These are phyloP conservation scores for Palloptera scutellata DNA, from an alignment of 2,888 invertebrate genomes.

Conservation along the genomic window DNA sequence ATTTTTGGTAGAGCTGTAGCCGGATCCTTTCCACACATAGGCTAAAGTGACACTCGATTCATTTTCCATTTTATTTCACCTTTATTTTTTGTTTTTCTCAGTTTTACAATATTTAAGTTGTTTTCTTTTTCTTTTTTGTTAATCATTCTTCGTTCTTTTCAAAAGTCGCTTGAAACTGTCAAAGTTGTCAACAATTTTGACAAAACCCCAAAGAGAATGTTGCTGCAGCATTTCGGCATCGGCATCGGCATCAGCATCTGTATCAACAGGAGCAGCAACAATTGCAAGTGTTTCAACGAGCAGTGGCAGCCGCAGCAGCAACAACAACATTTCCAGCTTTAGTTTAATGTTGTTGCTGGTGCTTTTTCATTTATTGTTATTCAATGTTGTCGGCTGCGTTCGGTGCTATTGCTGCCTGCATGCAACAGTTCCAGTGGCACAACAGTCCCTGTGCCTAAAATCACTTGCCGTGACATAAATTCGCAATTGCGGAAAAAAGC, in stretches of 20 bases:
- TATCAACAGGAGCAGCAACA: slow-evolving; percentile 12
- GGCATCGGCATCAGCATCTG: background rate
- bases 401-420: background rate
- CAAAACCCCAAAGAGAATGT: slow-evolving; percentile 35
- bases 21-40: too few species aligned
- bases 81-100: too few species aligned
- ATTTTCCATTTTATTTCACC: slow-evolving; percentile 17
- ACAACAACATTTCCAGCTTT: background rate
- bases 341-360: background rate
- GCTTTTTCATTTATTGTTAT: background rate
- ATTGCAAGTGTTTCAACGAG: slow-evolving; percentile 26
- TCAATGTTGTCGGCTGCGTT: background rate
- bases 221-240: slow-evolving; percentile 18
- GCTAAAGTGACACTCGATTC: background rate
- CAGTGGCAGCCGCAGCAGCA: background rate
- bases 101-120: too few species aligned
- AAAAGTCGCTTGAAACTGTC: slow-evolving; percentile 45
- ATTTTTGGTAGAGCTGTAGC: background rate
- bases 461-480: slow-evolving; percentile 39
- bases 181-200: slow-evolving; percentile 45
- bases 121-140: background rate
- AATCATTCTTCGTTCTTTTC: slow-evolving; percentile 17
- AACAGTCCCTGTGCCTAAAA: slow-evolving; percentile 32
- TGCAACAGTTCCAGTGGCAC: background rate
- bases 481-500: slow-evolving; percentile 12